Evolutionary conservation across 2,888 invertebrate species (phyloP), one percentile per base, ranked within the genome.

Genomic region (Lasioglossum oenotherae): DNA sequence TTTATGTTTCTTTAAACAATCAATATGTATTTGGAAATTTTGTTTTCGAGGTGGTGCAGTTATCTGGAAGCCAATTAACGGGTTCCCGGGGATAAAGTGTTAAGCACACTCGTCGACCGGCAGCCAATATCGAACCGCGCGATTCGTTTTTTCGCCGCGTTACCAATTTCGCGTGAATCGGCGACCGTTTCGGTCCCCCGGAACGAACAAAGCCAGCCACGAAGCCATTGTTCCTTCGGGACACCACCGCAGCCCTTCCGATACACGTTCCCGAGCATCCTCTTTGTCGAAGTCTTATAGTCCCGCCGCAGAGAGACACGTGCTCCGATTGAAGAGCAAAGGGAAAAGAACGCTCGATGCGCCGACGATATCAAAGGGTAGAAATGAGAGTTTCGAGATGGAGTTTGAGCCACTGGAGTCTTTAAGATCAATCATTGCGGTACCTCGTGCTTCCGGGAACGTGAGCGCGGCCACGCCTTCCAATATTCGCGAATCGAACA

Each of bases 211-310:
- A 73, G 53, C 67, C 72, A 14, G 53, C 71, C 19, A 10, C 57
- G 35, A 38, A 35, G 78, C 46, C 73, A 84, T 84, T 86, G 85
- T 84, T 78, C 74, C 46, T n/a, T 41, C 27, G 81, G 75, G 71
- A 78, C 73, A 76, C 74, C 35, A 31, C 44, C 60, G 53, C 74
- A 73, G 81, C 60, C 80, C 78, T 72, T 76, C 67, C 78, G 76
- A 86, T 73, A 78, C 57, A 53, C 76, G 69, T 82, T 75, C 67
- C 46, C 57, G 27, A 74, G 79, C 64, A 23, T 41, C 31, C 38
- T 74, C 46, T 80, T 86, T 79, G 81, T 86, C 78, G 69, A 35
- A 71, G 77, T 49, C 53, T 83, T 76, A 67, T 60, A 69, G 57
- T 31, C 41, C 14, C 14, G 67, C 27, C 60, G 78, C 78, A n/a